phyloP scores from a whole-genome alignment of 1,140 invertebrate genomes.

The Hycleus cichorii region DNA sequence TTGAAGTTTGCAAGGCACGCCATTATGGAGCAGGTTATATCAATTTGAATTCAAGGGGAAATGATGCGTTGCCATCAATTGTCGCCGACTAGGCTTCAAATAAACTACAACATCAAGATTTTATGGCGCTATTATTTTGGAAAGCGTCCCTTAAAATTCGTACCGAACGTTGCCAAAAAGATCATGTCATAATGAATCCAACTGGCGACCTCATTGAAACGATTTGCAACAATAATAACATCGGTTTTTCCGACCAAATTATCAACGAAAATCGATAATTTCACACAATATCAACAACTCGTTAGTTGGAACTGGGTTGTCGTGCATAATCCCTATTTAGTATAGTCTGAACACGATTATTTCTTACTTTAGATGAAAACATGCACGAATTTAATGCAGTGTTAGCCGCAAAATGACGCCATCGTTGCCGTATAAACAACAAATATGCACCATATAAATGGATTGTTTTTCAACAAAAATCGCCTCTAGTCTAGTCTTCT shows the following conservation, averaged over 20 bases:
- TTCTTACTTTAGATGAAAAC: too few species aligned
- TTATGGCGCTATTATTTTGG: constrained; percentile 9
- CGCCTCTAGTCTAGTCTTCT: too few species aligned
- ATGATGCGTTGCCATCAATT: constrained; percentile 10
- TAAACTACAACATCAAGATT: constrained; percentile 13
- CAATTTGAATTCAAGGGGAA: constrained; percentile 18
- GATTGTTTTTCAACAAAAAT: too few species aligned
- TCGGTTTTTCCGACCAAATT: constrained; percentile 2
- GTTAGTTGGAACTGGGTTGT: too few species aligned
- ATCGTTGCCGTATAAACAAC: too few species aligned
- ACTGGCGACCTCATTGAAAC: constrained; percentile 9
- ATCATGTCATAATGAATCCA: constrained; percentile 8
- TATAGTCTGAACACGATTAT: too few species aligned
- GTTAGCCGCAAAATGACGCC: too few species aligned
- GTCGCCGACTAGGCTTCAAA: constrained; percentile 11
- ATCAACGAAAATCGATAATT: too few species aligned
- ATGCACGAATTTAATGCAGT: too few species aligned
- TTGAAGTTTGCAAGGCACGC: constrained; percentile 9
- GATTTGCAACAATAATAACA: constrained; percentile 4
- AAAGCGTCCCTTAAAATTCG: neutral
- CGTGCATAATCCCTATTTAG: too few species aligned
- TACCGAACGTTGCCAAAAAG: neutral
- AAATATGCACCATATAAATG: too few species aligned
- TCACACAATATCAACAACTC: too few species aligned
- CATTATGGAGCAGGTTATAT: constrained; percentile 16